These are phyloP conservation scores for Neopipo cinnamomea DNA, from an alignment of 2,113 vertebrate species.

Conservation along the genomic window DNA sequence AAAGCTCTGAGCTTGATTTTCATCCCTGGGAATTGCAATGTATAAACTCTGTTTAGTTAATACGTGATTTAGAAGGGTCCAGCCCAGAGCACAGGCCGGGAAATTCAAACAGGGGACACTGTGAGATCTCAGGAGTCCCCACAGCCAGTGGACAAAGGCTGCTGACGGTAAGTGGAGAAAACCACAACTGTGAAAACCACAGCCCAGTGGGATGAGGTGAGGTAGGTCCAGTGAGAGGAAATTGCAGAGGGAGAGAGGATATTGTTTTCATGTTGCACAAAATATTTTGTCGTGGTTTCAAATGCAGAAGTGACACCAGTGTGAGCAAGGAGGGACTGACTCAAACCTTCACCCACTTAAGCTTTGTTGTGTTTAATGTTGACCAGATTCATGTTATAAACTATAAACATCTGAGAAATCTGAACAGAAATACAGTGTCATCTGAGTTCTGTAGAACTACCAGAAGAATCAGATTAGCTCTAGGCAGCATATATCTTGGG, in stretches of 20 bases:
- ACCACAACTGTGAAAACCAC: background rate
- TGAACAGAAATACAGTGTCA: background rate
- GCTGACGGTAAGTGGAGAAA: background rate
- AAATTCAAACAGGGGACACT: background rate
- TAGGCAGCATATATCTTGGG: background rate
- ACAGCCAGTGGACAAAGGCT: background rate
- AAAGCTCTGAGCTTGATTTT: background rate
- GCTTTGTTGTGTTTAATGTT: background rate
- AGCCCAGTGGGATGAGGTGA: background rate
- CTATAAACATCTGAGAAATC: background rate
- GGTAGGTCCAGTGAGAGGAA: background rate
- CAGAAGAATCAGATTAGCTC: background rate
- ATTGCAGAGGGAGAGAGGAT: background rate
- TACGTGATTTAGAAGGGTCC: background rate
- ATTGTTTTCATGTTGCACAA: background rate
- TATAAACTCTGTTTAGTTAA: background rate
- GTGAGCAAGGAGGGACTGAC: background rate
- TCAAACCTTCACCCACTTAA: background rate
- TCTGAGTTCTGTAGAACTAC: background rate
- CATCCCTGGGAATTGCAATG: background rate
- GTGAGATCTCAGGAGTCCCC: background rate
- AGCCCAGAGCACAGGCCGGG: background rate
- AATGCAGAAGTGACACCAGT: background rate
- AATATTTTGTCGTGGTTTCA: background rate
- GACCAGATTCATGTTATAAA: background rate